Evolutionary conservation across 2,113 vertebrate species (phyloP), one percentile per base, ranked within the genome.

Genomic region (Serilophus lunatus): DNA sequence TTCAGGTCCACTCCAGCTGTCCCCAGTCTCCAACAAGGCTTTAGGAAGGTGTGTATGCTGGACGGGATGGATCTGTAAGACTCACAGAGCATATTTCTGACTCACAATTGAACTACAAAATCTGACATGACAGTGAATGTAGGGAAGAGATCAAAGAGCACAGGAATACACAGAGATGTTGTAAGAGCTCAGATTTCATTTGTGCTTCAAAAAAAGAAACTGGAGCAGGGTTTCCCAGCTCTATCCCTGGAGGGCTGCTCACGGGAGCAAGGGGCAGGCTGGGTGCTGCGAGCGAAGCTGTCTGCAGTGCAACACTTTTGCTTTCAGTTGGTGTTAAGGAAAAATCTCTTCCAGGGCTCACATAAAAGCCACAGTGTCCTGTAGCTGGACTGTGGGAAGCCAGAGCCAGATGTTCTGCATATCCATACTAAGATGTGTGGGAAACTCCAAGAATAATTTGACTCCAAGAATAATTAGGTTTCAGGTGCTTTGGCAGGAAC

Each of bases 31-130:
- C 74, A 49, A 0, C 14, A 18, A 36, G 20, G 72, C 25, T 88
- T 71, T 54, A 28, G 38, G 77, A 79, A 57, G 61, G 20, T 0
- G 0, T 4, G 4, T 28, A 57, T 38, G 7, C 31, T 47, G 38
- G 16, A 6, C 65, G 50, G 77, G 72, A 20, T 38, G 77, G 64
- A 20, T 70, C 69, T 50, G 22, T 61, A 50, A 59, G 54, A 77
- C n/a, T 56, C 24, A 26, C 59, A 59, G 38, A 86, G 28, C 4
- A 0, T n/a, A 35, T 77, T 82, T 86, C 66, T 84, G 47, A 33
- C 47, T 92, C 61, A 36, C 3, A 87, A 1, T 24, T n/a, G 66
- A 92, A 6, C 40, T 77, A 7, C 28, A 33, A 87, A 79, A 86
- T 80, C 75, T 3, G 7, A 26, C 81, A 50, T 0, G 2, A 29